phyloP scores from a whole-genome alignment of 2,113 vertebrate species.

The Trachemys scripta region DNA sequence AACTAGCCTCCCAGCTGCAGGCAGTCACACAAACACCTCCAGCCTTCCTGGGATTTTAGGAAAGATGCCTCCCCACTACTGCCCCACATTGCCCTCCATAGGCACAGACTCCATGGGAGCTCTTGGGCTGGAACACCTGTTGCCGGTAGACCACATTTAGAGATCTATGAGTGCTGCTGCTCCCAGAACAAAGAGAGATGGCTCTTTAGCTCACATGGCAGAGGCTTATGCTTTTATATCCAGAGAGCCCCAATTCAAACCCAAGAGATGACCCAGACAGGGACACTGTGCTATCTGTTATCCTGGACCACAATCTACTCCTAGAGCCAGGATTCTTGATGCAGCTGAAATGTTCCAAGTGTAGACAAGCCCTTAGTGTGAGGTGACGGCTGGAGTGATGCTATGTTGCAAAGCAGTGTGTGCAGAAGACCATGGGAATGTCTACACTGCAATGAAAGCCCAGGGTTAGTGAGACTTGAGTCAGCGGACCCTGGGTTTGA shows the following conservation, averaged over 20 bases:
- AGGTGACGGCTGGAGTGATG: neutral
- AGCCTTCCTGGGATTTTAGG: neutral
- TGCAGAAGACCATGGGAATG: neutral
- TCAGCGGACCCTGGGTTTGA: neutral
- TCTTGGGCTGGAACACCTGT: neutral
- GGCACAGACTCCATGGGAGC: too few species aligned
- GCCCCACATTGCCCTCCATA: neutral
- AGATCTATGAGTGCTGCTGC: neutral
- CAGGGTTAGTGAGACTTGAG: neutral
- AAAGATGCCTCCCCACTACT: neutral
- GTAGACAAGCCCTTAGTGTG: neutral
- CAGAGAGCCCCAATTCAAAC: too few species aligned
- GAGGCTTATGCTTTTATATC: too few species aligned
- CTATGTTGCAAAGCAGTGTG: neutral
- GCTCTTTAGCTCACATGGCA: neutral
- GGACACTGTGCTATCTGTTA: too few species aligned
- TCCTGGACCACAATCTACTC: neutral
- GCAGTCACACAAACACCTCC: neutral
- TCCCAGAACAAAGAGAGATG: neutral
- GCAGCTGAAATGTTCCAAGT: neutral
- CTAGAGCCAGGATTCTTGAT: neutral
- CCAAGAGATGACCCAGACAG: too few species aligned
- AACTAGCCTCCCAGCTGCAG: neutral
- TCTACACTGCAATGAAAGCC: neutral
- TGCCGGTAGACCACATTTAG: neutral